Conservation (phyloP, 2,113 vertebrate species). For the Coturnix japonica region DNA sequence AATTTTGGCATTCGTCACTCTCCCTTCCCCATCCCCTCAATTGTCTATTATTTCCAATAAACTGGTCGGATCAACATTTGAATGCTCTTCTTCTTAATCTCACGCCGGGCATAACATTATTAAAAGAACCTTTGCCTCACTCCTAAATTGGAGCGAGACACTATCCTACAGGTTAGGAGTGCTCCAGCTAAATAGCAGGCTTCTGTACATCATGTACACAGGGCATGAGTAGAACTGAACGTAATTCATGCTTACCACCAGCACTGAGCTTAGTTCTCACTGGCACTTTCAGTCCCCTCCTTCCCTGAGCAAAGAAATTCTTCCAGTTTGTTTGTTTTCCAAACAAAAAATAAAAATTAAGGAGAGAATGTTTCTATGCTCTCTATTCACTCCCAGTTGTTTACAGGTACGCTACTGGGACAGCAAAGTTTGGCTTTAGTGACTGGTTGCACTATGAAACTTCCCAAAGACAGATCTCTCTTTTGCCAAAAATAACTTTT, state of each 20-base stretch:
- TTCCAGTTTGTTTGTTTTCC: constrained; percentile 51
- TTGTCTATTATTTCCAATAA: too few relatives aligned
- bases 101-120: too few relatives aligned
- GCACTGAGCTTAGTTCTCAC: not conserved
- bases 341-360: constrained; percentile 21
- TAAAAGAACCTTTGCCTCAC: too few relatives aligned
- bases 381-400: constrained; percentile 52
- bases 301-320: constrained; percentile 4
- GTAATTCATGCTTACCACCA: not conserved
- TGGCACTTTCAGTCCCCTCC: constrained; percentile 21
- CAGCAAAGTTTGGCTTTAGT: constrained; percentile 31
- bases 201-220: not conserved
- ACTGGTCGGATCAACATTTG: too few relatives aligned
- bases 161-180: not conserved
- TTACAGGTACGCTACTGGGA: constrained; percentile 41
- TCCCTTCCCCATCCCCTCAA: too few relatives aligned
- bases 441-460: constrained; percentile 42
- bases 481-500: constrained; percentile 71
- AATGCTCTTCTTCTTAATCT: too few relatives aligned
- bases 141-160: too few relatives aligned
- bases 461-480: not conserved
- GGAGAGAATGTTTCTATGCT: constrained; percentile 38
- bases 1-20: too few relatives aligned
- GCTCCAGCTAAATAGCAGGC: not conserved
- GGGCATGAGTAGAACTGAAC: not conserved